Evolutionary conservation across 1,140 invertebrate genomes (phyloP), one percentile per base, ranked within the genome.

Genomic region (Pollicipes pollicipes): DNA sequence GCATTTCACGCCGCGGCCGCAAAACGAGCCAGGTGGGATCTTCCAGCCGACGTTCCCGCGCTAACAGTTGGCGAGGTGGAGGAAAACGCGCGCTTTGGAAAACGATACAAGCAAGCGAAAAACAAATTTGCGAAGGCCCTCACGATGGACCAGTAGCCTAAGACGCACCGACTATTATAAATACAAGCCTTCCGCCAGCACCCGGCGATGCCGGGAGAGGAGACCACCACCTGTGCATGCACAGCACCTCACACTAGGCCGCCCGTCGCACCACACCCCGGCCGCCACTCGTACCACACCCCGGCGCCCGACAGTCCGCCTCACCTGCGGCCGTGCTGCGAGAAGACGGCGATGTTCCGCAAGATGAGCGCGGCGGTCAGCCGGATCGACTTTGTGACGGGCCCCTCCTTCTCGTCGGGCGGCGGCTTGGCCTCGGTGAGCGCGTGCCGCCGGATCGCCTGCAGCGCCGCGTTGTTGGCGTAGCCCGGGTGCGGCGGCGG

Each of bases 331-430:
- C 92, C 93, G 77, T 88, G 88, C 74, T 88, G 86, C 70, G 93
- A 96, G 81, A 94, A 92, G 79, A 93, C 90, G 76, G 95, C 93
- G 79, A 99, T 87, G 85, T 99, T 99, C 79, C 95, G 87, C 76
- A 99, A 84, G 79, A 98, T 97, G 66, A 99, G 84, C 75, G 95
- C 91, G 75, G 95, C 90, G 64, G 96, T 98, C 69, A 99, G 83
- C 71, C 97, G 86, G 81, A 99, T 97, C 83, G 95, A 98, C 84
- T 98, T 98, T 32, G 97, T 98, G 63, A 99, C 93, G 69, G 97
- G 95, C 69, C 95, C 95, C 85, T 98, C 95, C 80, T 95, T 93
- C 78, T 96, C 93, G 81, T 98, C 95, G 90, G 93, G 81, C 74
- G 82, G 82, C 77, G 76, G 77, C 81, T 91, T 93, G 72, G 93